Evolutionary conservation across 2,797 vertebrate genomes (phyloP), one percentile per base, ranked within the genome.

Genomic region (Urosaurus nigricauda): DNA sequence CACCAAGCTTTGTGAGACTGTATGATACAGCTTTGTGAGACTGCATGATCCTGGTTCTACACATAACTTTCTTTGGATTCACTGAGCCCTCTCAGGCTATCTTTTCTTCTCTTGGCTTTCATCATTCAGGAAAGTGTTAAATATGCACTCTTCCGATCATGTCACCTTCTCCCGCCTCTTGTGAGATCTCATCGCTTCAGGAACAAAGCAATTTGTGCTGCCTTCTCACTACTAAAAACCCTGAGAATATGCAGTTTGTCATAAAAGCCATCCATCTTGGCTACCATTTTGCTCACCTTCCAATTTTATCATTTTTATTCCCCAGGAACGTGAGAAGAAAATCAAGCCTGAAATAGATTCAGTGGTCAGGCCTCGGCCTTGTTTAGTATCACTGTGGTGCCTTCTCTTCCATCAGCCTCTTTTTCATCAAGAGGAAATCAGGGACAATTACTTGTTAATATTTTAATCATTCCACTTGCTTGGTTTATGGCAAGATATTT

Each of bases 261-360:
- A 86, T 93, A 89, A 95, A 91, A 84, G 84, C 84, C 24, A 32
- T 91, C 88, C 77, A 89, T 94, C 91, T 90, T 91, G 89, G 90
- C 93, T 87, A 91, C 90, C 94, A 93, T 88, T 60, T 63, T 88
- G 87, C 89, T 84, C 73, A 70, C 87, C 68, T 71, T 71, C 60
- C 75, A 90, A 68, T 68, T 68, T 68, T 83, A 70, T 19, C 37
- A 7, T 19, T 83, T 73, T 92, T 89, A 89, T 83, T 77, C 91
- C 74, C 81, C 88, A 89, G 88, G 89, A 86, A 85, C 89, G 88
- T 93, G 88, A 90, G 90, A 91, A 88, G 87, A 89, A 94, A 94
- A 93, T 89, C 81, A 85, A 89, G 84, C 83, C 88, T 90, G 93
- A 89, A 92, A 82, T 87, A 32, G 40, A 87, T 84, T 91, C 92